phyloP scores from a whole-genome alignment of 2,113 vertebrate species.

The Cyprinodon brontotheroides region DNA sequence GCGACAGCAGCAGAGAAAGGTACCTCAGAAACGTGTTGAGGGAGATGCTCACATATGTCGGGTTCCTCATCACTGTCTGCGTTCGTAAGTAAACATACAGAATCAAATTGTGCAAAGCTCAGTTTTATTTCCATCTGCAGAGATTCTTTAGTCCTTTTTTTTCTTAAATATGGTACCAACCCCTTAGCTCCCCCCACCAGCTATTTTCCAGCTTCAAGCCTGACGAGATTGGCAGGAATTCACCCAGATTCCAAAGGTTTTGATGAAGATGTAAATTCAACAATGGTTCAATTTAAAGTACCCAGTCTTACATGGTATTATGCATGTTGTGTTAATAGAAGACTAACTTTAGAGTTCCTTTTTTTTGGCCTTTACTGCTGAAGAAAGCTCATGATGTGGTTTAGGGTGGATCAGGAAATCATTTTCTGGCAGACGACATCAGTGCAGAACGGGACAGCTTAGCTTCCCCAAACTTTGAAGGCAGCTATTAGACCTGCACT shows the following conservation, averaged over 20 bases:
- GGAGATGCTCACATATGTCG: constrained; percentile 88
- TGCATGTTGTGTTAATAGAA: constrained; percentile 18
- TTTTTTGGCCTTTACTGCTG: constrained; percentile 24
- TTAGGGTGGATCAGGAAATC: constrained; percentile 71
- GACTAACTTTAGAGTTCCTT: constrained; percentile 18
- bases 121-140: not conserved
- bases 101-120: not conserved
- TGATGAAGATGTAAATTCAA: constrained; percentile 6
- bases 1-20: constrained; percentile 86
- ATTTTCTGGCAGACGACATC: constrained; percentile 61
- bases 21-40: constrained; percentile 90
- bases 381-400: constrained; percentile 58
- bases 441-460: constrained; percentile 18
- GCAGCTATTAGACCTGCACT: constrained; percentile 2
- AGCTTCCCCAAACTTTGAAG: constrained; percentile 31
- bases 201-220: constrained; percentile 39
- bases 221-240: constrained; percentile 22
- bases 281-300: constrained; percentile 2
- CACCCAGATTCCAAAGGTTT: not conserved
- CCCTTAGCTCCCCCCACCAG: constrained; percentile 3
- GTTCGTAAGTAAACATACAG: constrained; percentile 84
- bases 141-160: not conserved
- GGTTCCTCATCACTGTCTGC: constrained; percentile 90
- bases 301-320: not conserved
- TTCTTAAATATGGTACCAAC: constrained; percentile 1